Base-by-base conservation (phyloP, 2,888 invertebrate genomes). In the Hoplodrina blanda region DNA sequence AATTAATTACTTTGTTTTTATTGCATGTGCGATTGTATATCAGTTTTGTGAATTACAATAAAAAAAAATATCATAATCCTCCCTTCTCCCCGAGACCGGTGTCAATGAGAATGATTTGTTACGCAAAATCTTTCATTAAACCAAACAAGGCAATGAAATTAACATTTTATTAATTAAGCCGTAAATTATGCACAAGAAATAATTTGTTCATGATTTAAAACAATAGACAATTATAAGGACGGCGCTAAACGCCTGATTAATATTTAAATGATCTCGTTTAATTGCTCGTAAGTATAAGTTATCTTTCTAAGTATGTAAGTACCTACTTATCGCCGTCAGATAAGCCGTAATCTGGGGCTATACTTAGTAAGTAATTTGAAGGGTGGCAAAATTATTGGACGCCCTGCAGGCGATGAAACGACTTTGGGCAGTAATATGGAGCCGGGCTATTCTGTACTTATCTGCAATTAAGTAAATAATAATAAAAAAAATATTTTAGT, bases 181-280 rank as follows among this genome's bases (percentile, higher is more conserved):
- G 6, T 46, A 20, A 20, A 59, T 59, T 76, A 70, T 77, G 37
- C 54, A 60, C 15, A 60, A 63, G 54, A 62, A 78, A 55, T 71
- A 4, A 60, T 60, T 17, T 19, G 25, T 73, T 62, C 20, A 46
- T 53, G n/a, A 62, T 37, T 37, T 10, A 46, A 63, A 53, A 80
- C 80, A 79, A 76, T 80, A 30, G 63, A 63, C 44, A 57, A 68
- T 54, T 6, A 8, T 46, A 17, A 79, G 52, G 49, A 57, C 62
- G 25, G 33, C 1, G 56, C 33, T 71, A 25, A 59, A 56, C 4
- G 13, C 1, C 15, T 19, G 49, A 49, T 78, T 55, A 15, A 25
- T 52, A 61, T 63, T 66, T 30, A 61, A 75, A 78, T 78, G 46
- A 5, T 0, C 0, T 59, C 10, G n/a, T 57, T 50, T 70, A 15